Evolutionary conservation across 2,797 vertebrate genomes (phyloP), one percentile per base, ranked within the genome.

Genomic region (Cynopterus sphinx): DNA sequence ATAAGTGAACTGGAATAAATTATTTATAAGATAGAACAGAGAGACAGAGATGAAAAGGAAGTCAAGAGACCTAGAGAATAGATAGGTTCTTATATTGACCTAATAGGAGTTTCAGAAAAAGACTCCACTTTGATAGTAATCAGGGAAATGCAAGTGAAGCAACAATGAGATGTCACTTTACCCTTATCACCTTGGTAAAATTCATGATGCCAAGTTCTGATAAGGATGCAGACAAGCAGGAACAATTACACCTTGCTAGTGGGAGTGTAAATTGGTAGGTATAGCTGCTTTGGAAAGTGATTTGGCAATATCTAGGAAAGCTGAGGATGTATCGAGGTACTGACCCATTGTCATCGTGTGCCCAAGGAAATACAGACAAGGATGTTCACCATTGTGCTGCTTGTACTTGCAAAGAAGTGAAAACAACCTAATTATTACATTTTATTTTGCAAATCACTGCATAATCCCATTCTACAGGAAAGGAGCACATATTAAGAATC

Each of bases 61-160:
- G 55, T 11, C 31, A 90, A 68, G 33, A 67, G 7, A 33, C 43
- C 90, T 59, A 57, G 13, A 81, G 24, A 39, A 13, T 8, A 90
- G 51, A 8, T 65, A 67, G 78, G 26, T 17, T 39, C 51, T 67
- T 73, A 93, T 3, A 1, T 49, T 65, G 75, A 33, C 36, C 85
- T 95, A 55, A 96, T 53, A 65, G n/a, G 51, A 16, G 33, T 73
- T 96, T 94, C 67, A 87, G 90, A 93, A 43, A 53, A 79, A 81
- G 61, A 36, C 28, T 86, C 67, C 83, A 24, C 65, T 81, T 75
- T 12, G 51, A 7, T 4, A 86, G 68, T 87, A 85, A 95, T 39
- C 53, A 85, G 79, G 84, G 75, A 87, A 85, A 77, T 61, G 59
- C 28, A 53, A 71, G n/a, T 65, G 86, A 89, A 85, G 33, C 21